These are phyloP conservation scores for Hetaerina titia DNA, from an alignment of 2,888 invertebrate species.

Conservation along the genomic window DNA sequence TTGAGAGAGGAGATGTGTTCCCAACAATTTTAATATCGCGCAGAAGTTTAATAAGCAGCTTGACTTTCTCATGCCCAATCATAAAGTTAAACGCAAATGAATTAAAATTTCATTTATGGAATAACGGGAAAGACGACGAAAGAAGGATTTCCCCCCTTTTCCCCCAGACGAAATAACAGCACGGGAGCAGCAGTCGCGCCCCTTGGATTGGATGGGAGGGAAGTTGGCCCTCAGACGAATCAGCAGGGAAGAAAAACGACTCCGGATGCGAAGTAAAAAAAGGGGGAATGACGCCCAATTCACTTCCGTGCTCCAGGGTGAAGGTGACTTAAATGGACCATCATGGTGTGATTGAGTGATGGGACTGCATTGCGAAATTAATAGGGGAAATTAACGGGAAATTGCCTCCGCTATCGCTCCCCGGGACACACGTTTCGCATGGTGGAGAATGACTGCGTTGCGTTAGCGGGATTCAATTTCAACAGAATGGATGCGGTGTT, in stretches of 20 bases:
- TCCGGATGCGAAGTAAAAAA: not conserved
- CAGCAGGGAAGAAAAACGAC: not conserved
- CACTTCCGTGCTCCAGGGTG: not conserved
- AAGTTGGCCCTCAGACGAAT: not conserved
- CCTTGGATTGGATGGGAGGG: not conserved
- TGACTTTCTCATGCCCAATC: not conserved
- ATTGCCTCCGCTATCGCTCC: not conserved
- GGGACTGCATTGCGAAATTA: not conserved
- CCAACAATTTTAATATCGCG: slow-evolving; percentile 33
- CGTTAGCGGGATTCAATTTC: slow-evolving; percentile 24
- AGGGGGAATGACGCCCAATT: not conserved
- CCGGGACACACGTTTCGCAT: not conserved
- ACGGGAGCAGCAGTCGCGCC: not conserved
- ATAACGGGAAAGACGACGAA: not conserved
- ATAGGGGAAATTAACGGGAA: slow-evolving; percentile 18
- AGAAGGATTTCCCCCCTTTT: not conserved
- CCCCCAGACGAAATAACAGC: not conserved
- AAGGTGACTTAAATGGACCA: not conserved
- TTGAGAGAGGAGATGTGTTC: not conserved
- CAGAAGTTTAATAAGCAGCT: slow-evolving; percentile 11
- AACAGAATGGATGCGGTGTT: not conserved
- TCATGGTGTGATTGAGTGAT: not conserved
- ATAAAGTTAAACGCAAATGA: not conserved
- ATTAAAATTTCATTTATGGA: not conserved
- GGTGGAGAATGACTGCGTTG: slow-evolving; percentile 12